phyloP scores from a whole-genome alignment of 2,888 invertebrate species.

The Serrognathus titanus region DNA sequence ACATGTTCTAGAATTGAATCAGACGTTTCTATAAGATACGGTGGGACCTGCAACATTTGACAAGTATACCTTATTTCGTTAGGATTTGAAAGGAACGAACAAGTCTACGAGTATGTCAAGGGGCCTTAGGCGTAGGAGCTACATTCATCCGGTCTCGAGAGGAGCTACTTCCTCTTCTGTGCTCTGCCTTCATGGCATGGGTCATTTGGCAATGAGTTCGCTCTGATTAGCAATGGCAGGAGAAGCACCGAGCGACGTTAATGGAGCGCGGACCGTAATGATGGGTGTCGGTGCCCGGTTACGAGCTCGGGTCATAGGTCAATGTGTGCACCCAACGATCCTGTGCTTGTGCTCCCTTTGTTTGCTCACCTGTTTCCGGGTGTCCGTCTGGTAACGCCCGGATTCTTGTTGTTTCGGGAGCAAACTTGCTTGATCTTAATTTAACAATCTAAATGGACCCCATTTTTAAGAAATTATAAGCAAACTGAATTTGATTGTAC shows the following conservation, averaged over 20 bases:
- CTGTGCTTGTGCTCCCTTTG: background rate
- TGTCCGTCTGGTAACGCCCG: background rate
- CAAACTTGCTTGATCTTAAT: no score
- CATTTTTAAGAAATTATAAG: no score
- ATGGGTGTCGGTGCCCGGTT: constrained; percentile 5
- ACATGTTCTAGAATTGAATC: no score
- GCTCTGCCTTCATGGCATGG: constrained; percentile 2
- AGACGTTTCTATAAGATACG: no score
- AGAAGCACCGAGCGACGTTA: constrained; percentile 8
- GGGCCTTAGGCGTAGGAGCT: constrained; percentile 9
- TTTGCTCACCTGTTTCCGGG: constrained; percentile 9
- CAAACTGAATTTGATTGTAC: no score
- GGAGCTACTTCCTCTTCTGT: constrained; percentile 19
- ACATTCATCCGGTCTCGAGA: constrained; percentile 12
- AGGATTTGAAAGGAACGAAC: no score
- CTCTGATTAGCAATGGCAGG: constrained; percentile 22
- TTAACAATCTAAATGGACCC: no score
- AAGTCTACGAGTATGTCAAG: no score
- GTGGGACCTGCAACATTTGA: no score
- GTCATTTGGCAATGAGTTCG: constrained; percentile 24
- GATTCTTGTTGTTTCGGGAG: background rate
- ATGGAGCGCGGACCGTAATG: constrained; percentile 8
- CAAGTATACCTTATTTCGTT: no score
- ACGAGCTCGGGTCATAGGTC: constrained; percentile 17
- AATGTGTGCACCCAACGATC: constrained; percentile 4